These are phyloP conservation scores for Luperina nickerlii DNA, from an alignment of 2,888 invertebrate genomes.

Conservation along the genomic window DNA sequence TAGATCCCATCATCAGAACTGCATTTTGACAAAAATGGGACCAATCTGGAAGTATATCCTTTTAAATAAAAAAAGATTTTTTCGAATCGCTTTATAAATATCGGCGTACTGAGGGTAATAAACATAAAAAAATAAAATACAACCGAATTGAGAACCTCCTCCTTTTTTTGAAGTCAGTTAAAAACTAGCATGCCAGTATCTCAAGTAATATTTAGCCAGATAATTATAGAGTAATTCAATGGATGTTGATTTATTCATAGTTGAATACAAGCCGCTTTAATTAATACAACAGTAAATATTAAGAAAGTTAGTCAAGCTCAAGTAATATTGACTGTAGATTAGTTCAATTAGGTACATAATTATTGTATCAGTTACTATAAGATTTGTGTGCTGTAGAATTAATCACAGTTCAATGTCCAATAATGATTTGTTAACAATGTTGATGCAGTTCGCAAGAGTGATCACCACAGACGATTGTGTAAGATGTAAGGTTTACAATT, in stretches of 20 bases:
- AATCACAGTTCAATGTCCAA: conserved; percentile 31
- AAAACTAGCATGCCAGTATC: neutral
- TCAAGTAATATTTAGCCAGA: too few relatives aligned
- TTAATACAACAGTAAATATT: conserved; percentile 2
- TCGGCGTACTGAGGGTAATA: too few relatives aligned
- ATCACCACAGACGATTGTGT: conserved; percentile 12
- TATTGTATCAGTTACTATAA: conserved; percentile 27
- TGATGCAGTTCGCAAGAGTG: conserved; percentile 9
- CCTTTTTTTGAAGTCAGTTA: too few relatives aligned
- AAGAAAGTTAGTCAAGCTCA: neutral
- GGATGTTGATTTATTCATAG: neutral
- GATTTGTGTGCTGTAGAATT: conserved; percentile 14
- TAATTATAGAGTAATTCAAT: neutral
- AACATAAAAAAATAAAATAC: too few relatives aligned
- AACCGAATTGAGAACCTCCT: too few relatives aligned
- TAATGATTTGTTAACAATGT: conserved; percentile 41
- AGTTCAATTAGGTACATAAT: neutral
- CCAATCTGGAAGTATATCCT: too few relatives aligned
- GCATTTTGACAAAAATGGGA: too few relatives aligned
- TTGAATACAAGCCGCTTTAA: neutral
- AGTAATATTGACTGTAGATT: conserved; percentile 2
- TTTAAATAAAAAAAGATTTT: too few relatives aligned
- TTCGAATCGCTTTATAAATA: too few relatives aligned
- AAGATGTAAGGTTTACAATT: conserved; percentile 18
- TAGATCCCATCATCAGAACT: too few relatives aligned